Evolutionary conservation across 2,888 invertebrate species (phyloP).

Genomic region (Scaeva pyrastri): DNA sequence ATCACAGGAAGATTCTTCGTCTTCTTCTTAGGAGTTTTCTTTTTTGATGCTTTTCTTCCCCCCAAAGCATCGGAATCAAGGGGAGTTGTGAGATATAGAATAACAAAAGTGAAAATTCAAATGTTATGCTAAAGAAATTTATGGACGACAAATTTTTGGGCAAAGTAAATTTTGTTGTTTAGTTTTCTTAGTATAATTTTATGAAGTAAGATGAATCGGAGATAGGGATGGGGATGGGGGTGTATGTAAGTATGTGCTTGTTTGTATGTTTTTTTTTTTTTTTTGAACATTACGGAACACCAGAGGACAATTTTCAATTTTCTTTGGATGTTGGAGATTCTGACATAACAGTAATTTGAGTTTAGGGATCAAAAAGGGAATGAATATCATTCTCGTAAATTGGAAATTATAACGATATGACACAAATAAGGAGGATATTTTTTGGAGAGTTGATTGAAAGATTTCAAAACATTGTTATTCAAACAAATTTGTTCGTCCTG

Average conservation of each 20-base stretch:
- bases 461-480: constrained; percentile 9
- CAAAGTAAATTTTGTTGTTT: constrained; percentile 63
- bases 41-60: background rate
- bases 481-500: background rate
- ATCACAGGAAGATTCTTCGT: constrained; percentile 42
- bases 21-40: constrained; percentile 37
- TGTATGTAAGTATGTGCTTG: background rate
- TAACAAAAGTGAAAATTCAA: constrained; percentile 57
- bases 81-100: background rate
- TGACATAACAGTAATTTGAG: constrained; percentile 48
- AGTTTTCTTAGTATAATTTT: constrained; percentile 55
- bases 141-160: constrained; percentile 44
- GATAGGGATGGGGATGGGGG: too few species aligned
- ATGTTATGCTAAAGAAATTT: constrained; percentile 51
- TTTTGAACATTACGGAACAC: constrained; percentile 40
- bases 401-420: constrained; percentile 47
- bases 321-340: constrained; percentile 41
- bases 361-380: constrained; percentile 52
- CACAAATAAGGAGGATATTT: background rate
- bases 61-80: background rate
- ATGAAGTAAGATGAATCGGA: constrained; percentile 15
- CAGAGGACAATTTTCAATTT: constrained; percentile 58
- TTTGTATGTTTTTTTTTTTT: background rate
- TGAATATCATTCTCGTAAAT: constrained; percentile 8
- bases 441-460: constrained; percentile 15